Base-by-base conservation (phyloP, 2,797 vertebrate species). In the Aulostomus chinensis region DNA sequence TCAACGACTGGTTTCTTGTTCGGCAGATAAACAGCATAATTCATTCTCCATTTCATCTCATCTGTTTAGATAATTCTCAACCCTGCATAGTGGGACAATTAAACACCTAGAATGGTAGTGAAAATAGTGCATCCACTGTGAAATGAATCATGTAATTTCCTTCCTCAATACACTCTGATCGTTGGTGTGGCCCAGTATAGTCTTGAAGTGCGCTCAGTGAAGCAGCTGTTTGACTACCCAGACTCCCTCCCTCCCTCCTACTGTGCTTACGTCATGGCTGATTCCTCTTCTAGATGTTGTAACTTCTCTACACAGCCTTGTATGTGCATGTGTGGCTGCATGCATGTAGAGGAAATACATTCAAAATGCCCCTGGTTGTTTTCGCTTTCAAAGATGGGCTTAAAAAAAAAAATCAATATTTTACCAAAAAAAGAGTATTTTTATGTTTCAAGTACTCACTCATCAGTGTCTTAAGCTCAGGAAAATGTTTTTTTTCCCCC, bases 191-290 rank as follows among this genome's bases (percentile, higher is more conserved):
- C n/a, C n/a, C n/a, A n/a, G n/a, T n/a, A n/a, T n/a, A 63, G 28
- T 55, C 11, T 37, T 56, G 13, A 61, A 47, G 61, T 48, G 52
- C 72, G 37, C 58, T 59, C 45, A 50, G 66, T 13, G 34, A 53
- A 60, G 50, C 47, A 39, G 68, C 62, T 71, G 76, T 82, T 43
- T 84, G 85, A 87, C 50, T 86, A 85, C 88, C 86, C 85, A 88
- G 86, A 89, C 74, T 86, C 86, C 88, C 86, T 65, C 17, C 75
- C 70, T 76, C 42, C 38, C 64, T 14, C 3, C 37, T n/a, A n/a
- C n/a, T 56, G 41, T 61, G 62, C 52, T 58, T 71, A 26, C 54
- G 35, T 57, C 50, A 31, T 62, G 61, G 68, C 47, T 21, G 21
- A 24, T 17, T 50, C 29, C 12, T 42, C 35, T 22, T 39, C 22